Evolutionary conservation across 2,113 vertebrate genomes (phyloP).

Genomic region (Pomatostomus ruficeps): DNA sequence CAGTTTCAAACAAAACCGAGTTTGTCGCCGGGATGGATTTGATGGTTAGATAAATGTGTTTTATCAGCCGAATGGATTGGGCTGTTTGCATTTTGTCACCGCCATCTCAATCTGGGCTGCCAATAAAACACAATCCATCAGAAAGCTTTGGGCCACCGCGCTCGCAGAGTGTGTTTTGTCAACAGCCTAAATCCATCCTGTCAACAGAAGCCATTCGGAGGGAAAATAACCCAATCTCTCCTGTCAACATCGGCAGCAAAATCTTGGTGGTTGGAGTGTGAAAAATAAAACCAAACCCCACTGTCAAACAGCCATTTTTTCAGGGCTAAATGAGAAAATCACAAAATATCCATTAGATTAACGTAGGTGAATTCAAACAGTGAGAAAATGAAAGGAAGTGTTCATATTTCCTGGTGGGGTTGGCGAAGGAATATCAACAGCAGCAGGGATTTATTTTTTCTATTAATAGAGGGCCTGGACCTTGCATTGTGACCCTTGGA

Average conservation of each 20-base stretch:
- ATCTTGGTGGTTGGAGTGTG: background rate
- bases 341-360: background rate
- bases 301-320: background rate
- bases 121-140: constrained; percentile 32
- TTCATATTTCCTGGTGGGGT: background rate
- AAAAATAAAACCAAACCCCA: background rate
- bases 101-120: constrained; percentile 30
- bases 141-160: background rate
- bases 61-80: constrained; percentile 50
- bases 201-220: constrained; percentile 31
- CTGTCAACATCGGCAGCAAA: constrained; percentile 38
- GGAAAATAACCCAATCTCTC: constrained; percentile 54
- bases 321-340: background rate
- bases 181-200: constrained; percentile 53
- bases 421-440: background rate
- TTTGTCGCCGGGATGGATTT: constrained; percentile 36
- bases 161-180: constrained; percentile 18
- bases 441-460: background rate
- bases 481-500: background rate
- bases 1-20: background rate
- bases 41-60: constrained; percentile 25
- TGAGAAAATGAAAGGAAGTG: background rate
- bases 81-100: constrained; percentile 58
- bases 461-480: background rate
- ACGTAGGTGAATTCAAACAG: background rate